These are phyloP conservation scores for Diarsia rubi DNA, from an alignment of 2,888 invertebrate genomes.

Conservation along the genomic window DNA sequence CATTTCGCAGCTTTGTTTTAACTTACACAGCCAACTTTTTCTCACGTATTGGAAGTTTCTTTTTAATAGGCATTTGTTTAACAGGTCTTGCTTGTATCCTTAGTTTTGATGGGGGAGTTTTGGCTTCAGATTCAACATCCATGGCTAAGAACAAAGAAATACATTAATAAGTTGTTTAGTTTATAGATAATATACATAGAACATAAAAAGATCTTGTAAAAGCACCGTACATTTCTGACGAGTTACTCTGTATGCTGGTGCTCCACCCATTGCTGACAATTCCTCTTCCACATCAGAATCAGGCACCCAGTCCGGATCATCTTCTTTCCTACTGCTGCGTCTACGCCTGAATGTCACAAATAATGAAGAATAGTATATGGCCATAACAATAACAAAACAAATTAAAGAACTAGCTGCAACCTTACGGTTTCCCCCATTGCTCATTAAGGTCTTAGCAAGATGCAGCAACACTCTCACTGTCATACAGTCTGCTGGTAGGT, in stretches of 20 bases:
- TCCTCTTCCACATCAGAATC: constrained; percentile 93
- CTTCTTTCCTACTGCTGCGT: constrained; percentile 83
- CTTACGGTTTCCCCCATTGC: background rate
- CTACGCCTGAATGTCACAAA: constrained; percentile 69
- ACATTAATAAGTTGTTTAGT: background rate
- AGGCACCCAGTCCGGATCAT: constrained; percentile 90
- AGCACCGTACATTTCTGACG: constrained; percentile 79
- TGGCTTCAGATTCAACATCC: constrained; percentile 71
- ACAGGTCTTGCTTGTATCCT: constrained; percentile 61
- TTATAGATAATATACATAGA: background rate
- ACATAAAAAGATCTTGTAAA: background rate
- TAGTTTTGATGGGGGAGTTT: constrained; percentile 37
- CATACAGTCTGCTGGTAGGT: too few species aligned
- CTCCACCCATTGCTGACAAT: constrained; percentile 92
- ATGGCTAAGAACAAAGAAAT: constrained; percentile 71
- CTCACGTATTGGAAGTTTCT: constrained; percentile 64
- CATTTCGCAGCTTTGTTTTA: background rate
- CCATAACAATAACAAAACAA: background rate
- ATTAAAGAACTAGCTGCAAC: background rate
- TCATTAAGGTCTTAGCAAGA: background rate
- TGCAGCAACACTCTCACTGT: too few species aligned
- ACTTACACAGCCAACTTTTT: constrained; percentile 72
- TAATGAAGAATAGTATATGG: background rate
- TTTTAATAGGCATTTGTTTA: constrained; percentile 67
- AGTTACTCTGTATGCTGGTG: constrained; percentile 77